Evolutionary conservation across 2,113 vertebrate genomes (phyloP).

Genomic region (Fregata magnificens): DNA sequence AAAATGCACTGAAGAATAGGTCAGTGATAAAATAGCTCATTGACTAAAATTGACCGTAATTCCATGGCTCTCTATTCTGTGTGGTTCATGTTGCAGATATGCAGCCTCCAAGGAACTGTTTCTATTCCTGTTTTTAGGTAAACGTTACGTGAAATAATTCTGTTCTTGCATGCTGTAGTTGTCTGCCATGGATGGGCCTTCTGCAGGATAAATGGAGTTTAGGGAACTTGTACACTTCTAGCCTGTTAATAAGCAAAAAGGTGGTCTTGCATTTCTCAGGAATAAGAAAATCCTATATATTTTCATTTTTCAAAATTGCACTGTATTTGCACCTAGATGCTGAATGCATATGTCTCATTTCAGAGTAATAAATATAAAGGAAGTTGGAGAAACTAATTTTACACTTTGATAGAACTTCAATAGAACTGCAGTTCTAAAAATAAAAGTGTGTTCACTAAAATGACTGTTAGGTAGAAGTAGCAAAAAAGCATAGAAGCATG

Average conservation of each 20-base stretch:
- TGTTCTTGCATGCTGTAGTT: neutral
- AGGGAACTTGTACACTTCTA: neutral
- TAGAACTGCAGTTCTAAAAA: neutral
- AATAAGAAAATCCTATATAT: neutral
- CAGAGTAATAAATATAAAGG: neutral
- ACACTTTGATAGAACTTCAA: neutral
- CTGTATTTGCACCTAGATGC: neutral
- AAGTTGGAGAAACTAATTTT: neutral
- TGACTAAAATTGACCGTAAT: neutral
- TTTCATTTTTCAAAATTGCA: neutral
- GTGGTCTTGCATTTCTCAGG: neutral
- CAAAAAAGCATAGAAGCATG: neutral
- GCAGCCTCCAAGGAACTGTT: neutral
- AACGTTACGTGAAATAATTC: neutral
- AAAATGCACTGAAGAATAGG: neutral
- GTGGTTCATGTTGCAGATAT: neutral
- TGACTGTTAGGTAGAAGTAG: neutral
- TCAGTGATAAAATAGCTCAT: neutral
- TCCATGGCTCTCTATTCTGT: neutral
- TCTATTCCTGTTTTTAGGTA: neutral
- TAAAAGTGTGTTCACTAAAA: neutral
- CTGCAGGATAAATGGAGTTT: neutral
- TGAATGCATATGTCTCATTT: neutral
- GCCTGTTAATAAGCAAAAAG: neutral
- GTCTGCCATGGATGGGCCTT: neutral